Percentiles rank a stretch among this genome's conserved stretches.
Conservation (phyloP, 2,888 invertebrate species). For the Papilio protenor region DNA sequence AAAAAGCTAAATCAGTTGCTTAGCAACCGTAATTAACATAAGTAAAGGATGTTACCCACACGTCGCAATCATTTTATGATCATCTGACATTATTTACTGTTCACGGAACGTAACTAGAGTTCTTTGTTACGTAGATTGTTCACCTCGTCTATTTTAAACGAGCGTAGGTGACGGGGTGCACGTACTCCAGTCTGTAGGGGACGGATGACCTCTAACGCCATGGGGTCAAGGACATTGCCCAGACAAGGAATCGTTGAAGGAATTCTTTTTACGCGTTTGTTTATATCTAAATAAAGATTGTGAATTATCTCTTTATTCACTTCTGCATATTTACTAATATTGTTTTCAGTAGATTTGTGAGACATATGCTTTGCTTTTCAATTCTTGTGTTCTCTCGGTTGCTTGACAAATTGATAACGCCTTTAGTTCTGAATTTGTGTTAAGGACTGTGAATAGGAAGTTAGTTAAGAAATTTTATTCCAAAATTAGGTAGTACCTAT, state of each 20-base stretch:
- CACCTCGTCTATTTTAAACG: conserved; percentile 77
- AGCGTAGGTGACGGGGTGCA: conserved; percentile 75
- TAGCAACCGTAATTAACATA: neutral
- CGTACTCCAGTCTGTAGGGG: conserved; percentile 59
- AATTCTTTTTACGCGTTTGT: conserved; percentile 12
- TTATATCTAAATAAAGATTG: neutral
- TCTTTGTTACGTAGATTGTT: conserved; percentile 61
- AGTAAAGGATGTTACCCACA: neutral
- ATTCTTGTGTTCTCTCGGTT: too few relatives aligned
- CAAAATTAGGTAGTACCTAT: too few relatives aligned
- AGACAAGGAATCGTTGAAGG: neutral
- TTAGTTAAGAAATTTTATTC: too few relatives aligned
- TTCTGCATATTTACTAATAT: neutral
- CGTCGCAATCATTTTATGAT: neutral
- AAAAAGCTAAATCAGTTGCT: neutral
- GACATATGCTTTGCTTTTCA: neutral
- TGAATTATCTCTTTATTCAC: neutral
- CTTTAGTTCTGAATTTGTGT: too few relatives aligned
- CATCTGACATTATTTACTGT: neutral
- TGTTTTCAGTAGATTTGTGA: neutral
- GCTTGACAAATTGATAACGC: neutral
- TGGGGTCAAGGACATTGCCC: conserved; percentile 55
- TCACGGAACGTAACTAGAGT: conserved; percentile 31
- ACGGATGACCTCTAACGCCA: conserved; percentile 53
- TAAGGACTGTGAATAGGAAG: too few relatives aligned